These are phyloP conservation scores for Calliopsis andreniformis DNA, from an alignment of 1,140 invertebrate genomes.

Conservation along the genomic window DNA sequence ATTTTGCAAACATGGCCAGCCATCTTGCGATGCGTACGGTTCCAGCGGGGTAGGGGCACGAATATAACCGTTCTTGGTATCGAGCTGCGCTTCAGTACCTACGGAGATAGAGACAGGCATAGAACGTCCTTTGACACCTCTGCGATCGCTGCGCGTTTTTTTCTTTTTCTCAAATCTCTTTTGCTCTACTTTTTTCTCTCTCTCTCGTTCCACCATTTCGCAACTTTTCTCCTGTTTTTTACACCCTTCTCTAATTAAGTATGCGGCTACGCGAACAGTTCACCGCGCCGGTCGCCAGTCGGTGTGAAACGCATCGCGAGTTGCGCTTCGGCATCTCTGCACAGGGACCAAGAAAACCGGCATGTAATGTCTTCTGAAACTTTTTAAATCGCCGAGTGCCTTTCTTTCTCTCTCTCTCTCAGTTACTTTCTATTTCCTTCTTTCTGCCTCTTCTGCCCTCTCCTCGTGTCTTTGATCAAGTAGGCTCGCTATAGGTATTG, in stretches of 20 bases:
- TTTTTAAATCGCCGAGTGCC: background rate
- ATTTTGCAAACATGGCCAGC: constrained; percentile 72
- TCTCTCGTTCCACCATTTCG: background rate
- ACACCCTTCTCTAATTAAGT: background rate
- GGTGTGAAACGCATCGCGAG: constrained; percentile 18
- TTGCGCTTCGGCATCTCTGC: background rate
- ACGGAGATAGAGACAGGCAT: constrained; percentile 64
- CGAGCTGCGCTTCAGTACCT: constrained; percentile 75
- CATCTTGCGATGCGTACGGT: constrained; percentile 71
- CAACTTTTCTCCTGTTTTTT: background rate
- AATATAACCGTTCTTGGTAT: constrained; percentile 78
- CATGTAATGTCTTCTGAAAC: background rate
- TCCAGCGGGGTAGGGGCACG: constrained; percentile 65
- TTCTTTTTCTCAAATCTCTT: constrained; percentile 1
- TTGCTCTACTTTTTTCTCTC: background rate
- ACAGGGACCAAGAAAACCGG: background rate
- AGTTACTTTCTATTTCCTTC: background rate
- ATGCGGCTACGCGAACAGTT: constrained; percentile 11
- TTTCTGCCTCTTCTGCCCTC: background rate
- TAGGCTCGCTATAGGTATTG: background rate
- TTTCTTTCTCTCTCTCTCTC: background rate
- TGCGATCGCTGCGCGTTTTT: constrained; percentile 32
- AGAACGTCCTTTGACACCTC: constrained; percentile 46
- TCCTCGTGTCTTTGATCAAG: background rate
- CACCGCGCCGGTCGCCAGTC: constrained; percentile 12